Base-by-base conservation (phyloP, 2,888 invertebrate genomes). In the Prosapia bicincta region DNA sequence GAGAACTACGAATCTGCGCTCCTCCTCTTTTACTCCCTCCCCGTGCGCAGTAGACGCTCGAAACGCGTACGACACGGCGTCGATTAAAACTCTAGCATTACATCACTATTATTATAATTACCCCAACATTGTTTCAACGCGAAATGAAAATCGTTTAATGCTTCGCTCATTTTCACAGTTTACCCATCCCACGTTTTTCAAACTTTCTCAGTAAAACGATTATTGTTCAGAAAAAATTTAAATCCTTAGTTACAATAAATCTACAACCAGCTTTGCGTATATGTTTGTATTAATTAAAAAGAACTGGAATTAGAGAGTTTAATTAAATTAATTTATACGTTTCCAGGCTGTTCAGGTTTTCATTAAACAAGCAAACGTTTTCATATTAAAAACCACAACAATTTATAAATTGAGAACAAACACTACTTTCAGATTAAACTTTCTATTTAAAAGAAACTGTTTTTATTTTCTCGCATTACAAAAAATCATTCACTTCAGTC, bases 91-190 rank as follows among this genome's bases (percentile, higher is more conserved):
- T 71, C 76, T 67, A 28, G 67, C 76, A 76, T 76, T 76, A 76
- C 76, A 76, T 76, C 73, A 76, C 76, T 76, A 76, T 76, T 76
- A 76, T 76, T 76, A 74, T 77, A 74, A 74, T 74, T 74, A 69
- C 74, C 69, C 69, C 54, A 30, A 74, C 74, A 74, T 74, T 74
- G 74, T 74, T 74, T 69, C 69, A 74, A 69, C 74, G 54, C 20
- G 69, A 69, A 74, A 74, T 74, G 69, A 74, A 74, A 74, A 74
- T 74, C 74, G 74, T 69, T 74, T 74, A 54, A 54, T 20, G 54
- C 20, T 54, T 20, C 54, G 20, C 54, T n/a, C n/a, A n/a, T n/a
- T n/a, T n/a, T n/a, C n/a, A n/a, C n/a, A 54, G 20, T 54, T 54
- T 54, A 54, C 20, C 54, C 20, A n/a, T 28, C 28, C 38, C 10